Conservation (phyloP, 2,797 vertebrate species). For the Eremophila alpestris region DNA sequence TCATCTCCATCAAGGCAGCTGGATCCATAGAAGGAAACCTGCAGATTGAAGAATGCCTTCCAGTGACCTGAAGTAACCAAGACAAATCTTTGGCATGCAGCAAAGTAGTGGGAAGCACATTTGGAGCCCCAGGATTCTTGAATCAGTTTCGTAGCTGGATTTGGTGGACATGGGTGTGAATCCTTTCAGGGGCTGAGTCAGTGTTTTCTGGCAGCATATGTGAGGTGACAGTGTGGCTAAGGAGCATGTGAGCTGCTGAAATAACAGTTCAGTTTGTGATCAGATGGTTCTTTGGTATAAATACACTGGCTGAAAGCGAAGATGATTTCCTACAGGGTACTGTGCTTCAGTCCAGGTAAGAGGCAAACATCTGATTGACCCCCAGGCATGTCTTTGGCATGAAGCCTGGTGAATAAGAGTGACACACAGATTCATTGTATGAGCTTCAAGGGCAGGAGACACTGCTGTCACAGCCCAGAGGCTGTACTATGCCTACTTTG, state of each 20-base stretch:
- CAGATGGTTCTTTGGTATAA: neutral
- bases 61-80: constrained; percentile 24
- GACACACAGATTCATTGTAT: neutral
- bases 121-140: neutral
- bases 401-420: neutral
- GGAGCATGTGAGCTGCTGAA: neutral
- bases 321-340: neutral
- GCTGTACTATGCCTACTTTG: neutral
- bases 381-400: rapidly evolving
- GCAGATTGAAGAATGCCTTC: neutral
- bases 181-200: neutral
- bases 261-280: neutral
- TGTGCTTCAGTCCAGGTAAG: neutral
- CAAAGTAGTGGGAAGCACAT: neutral
- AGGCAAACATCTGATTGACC: neutral
- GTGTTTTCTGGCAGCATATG: neutral
- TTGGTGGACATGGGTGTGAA: rapidly evolving
- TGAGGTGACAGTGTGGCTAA: neutral
- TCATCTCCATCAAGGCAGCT: neutral
- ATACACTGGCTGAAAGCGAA: neutral
- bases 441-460: neutral
- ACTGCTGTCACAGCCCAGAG: neutral
- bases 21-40: neutral
- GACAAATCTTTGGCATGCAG: neutral
- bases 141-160: neutral